Base-by-base conservation (phyloP, 1,140 invertebrate species). In the Rhagoletis pomonella region DNA sequence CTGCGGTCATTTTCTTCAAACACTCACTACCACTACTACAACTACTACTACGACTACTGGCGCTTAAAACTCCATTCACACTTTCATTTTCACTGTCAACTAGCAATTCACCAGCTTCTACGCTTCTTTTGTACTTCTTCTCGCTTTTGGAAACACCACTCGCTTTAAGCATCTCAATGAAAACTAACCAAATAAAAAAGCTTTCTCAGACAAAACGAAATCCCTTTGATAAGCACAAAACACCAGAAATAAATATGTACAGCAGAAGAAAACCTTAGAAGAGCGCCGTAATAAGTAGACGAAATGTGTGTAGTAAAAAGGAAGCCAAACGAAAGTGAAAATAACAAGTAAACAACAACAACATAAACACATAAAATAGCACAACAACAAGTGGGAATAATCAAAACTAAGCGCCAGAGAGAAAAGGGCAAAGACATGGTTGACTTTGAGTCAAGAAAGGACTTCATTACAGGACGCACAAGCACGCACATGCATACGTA, bases 151-250 rank as follows among this genome's bases (percentile, higher is more conserved):
- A 90, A 91, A 92, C 91, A 92, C 91, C 90, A 91, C 91, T 91
- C 91, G 91, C 89, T 89, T 91, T 89, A 87, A 93, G 90, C 91
- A 93, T 93, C 92, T 93, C 92, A 92, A 89, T 90, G 84, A 89
- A 90, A 90, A 93, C 90, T 92, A 91, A 91, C 90, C 88, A 90
- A 89, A 90, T 73, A 87, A 87, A 87, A 87, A 89, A 91, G 86
- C 86, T 87, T 87, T 87, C 29, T 39, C 67, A 77, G n/a, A 77
- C 86, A 87, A 87, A 29, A 87, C 44, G 77, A 77, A 60, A 64
- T 55, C 86, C 86, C 86, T 86, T 86, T 69, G 29, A 42, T 58
- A 55, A 19, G n/a, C 47, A 81, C 6, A 58, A 4, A 9, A 81
- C 7, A 9, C n/a, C 9, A 77, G n/a, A 42, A 42, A 65, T 65